These are phyloP conservation scores for Miichthys miiuy DNA, from an alignment of 2,797 vertebrate genomes.

Conservation along the genomic window DNA sequence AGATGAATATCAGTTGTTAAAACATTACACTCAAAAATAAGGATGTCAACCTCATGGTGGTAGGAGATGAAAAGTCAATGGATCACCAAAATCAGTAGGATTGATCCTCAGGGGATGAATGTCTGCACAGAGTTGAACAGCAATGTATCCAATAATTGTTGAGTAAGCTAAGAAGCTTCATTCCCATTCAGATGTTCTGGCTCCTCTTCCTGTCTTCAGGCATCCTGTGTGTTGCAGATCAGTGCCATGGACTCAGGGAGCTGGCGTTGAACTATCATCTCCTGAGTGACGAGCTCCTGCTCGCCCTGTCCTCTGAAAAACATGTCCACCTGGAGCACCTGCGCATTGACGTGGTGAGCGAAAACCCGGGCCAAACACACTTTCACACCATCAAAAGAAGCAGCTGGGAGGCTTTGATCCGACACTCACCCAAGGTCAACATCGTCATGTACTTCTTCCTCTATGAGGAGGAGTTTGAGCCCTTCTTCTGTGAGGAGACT, in stretches of 20 bases:
- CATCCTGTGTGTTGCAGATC: conserved; percentile 95
- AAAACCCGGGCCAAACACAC: conserved; percentile 91
- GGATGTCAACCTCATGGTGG: background rate
- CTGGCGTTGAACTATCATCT: conserved; percentile 95
- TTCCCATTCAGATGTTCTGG: background rate
- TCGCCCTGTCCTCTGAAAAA: conserved; percentile 95
- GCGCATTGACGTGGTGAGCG: conserved; percentile 94
- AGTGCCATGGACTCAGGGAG: conserved; percentile 94
- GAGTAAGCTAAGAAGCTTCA: background rate
- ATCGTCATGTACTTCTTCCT: conserved; percentile 98
- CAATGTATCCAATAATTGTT: background rate
- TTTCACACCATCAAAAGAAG: conserved; percentile 94
- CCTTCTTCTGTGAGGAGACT: conserved; percentile 93
- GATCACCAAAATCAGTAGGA: background rate
- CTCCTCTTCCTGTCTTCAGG: conserved; percentile 77
- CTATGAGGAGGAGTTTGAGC: conserved; percentile 95
- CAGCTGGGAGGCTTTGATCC: conserved; percentile 97
- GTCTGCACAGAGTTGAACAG: too few species aligned
- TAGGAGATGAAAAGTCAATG: background rate
- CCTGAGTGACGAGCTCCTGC: conserved; percentile 92
- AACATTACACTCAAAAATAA: background rate
- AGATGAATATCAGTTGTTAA: background rate
- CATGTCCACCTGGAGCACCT: conserved; percentile 94
- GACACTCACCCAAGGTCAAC: conserved; percentile 95
- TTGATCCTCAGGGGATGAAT: background rate